A percentile compares a stretch with the other conserved stretches of the same genome.
These are phyloP conservation scores for Dicaeum eximium DNA, from an alignment of 2,113 vertebrate species.

Conservation along the genomic window DNA sequence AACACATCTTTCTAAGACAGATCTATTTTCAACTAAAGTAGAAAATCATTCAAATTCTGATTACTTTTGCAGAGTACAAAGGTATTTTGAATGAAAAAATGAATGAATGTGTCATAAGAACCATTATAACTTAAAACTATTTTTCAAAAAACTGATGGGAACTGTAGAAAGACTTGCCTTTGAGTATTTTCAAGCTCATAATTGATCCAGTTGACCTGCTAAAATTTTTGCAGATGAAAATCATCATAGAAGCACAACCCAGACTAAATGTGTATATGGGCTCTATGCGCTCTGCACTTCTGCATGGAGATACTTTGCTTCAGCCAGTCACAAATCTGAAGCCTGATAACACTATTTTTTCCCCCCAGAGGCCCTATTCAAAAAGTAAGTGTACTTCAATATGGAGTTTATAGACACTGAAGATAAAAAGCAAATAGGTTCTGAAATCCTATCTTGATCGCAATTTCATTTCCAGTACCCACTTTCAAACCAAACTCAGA, in stretches of 20 bases:
- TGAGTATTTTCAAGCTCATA: not conserved
- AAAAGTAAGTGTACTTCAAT: not conserved
- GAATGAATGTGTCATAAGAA: not conserved
- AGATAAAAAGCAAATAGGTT: not conserved
- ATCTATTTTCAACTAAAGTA: not conserved
- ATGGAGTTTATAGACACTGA: not conserved
- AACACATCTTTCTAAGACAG: not conserved
- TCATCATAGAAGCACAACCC: not conserved
- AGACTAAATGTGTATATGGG: not conserved
- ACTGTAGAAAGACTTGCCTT: not conserved
- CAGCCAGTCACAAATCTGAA: not conserved
- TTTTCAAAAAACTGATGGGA: not conserved
- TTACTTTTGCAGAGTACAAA: not conserved
- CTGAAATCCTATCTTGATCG: not conserved
- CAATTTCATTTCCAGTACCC: not conserved
- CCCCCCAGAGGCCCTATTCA: not conserved
- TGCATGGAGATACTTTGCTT: not conserved
- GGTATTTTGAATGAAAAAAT: not conserved
- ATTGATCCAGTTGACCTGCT: not conserved
- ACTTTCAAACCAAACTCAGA: not conserved
- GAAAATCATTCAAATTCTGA: not conserved
- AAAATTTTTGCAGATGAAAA: not conserved
- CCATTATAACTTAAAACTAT: not conserved
- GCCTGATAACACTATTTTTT: not conserved
- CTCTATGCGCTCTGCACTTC: fast-evolving